Conservation (phyloP, 2,113 vertebrate genomes). For the Anoura caudifer region DNA sequence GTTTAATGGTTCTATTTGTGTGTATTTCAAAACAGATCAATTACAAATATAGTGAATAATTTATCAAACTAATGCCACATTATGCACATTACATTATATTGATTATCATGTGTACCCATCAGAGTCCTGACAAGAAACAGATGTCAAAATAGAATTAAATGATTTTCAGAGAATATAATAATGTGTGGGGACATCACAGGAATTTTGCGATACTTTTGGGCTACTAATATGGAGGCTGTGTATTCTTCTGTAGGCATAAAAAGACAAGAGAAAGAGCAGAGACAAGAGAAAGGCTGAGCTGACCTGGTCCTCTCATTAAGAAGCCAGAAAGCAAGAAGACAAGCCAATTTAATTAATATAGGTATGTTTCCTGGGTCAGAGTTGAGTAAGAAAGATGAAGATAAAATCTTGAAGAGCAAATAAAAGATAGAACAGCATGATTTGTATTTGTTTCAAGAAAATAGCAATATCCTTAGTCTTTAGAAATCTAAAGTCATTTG, state of each 20-base stretch:
- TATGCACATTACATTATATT: background rate
- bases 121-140: background rate
- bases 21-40: background rate
- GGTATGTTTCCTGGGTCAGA: background rate
- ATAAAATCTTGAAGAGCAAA: background rate
- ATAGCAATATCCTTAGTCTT: background rate
- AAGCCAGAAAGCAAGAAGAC: background rate
- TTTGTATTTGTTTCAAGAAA: constrained; percentile 15
- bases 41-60: background rate
- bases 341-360: background rate
- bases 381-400: background rate
- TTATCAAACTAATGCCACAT: background rate
- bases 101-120: background rate
- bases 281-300: background rate
- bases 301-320: background rate
- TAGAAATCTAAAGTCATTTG: background rate
- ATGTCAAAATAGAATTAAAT: background rate
- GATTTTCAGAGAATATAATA: background rate
- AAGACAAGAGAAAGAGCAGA: background rate
- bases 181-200: background rate
- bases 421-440: background rate
- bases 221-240: background rate
- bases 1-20: background rate
- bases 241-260: background rate
- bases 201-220: background rate